Percentiles rank a stretch among this genome's conserved stretches.
Conservation (phyloP, 2,113 vertebrate genomes). For the Paradisaea rubra region DNA sequence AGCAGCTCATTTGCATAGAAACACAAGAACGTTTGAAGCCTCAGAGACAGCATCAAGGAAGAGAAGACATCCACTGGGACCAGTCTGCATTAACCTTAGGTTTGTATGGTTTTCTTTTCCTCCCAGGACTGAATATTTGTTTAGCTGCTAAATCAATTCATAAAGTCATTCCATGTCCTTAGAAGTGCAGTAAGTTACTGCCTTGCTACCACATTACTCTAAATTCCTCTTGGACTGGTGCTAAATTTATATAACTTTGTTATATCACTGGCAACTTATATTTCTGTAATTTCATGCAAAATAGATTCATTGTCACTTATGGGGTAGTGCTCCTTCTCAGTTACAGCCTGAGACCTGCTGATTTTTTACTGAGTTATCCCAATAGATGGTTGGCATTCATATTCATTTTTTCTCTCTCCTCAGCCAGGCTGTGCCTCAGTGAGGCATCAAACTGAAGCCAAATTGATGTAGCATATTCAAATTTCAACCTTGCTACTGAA, state of each 20-base stretch:
- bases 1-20: constrained; percentile 39
- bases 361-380: constrained; percentile 27
- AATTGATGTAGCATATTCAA: constrained; percentile 21
- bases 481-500: constrained; percentile 32
- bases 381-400: constrained; percentile 1
- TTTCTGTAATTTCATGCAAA: constrained; percentile 26
- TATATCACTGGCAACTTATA: background rate
- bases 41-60: constrained; percentile 4
- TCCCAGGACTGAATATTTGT: background rate
- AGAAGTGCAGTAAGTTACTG: background rate
- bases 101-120: background rate
- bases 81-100: constrained; percentile 10
- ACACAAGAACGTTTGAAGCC: constrained; percentile 29
- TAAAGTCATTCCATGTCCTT: background rate
- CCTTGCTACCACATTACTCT: background rate
- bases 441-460: constrained; percentile 4
- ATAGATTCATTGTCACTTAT: background rate
- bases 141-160: background rate
- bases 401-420: constrained; percentile 18
- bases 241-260: constrained; percentile 9
- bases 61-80: constrained; percentile 2
- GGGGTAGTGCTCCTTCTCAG: constrained; percentile 15
- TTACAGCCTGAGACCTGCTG: background rate
- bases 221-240: background rate
- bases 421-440: background rate